Evolutionary conservation across 2,888 invertebrate genomes (phyloP).

Genomic region (Drosophila melanosoma): DNA sequence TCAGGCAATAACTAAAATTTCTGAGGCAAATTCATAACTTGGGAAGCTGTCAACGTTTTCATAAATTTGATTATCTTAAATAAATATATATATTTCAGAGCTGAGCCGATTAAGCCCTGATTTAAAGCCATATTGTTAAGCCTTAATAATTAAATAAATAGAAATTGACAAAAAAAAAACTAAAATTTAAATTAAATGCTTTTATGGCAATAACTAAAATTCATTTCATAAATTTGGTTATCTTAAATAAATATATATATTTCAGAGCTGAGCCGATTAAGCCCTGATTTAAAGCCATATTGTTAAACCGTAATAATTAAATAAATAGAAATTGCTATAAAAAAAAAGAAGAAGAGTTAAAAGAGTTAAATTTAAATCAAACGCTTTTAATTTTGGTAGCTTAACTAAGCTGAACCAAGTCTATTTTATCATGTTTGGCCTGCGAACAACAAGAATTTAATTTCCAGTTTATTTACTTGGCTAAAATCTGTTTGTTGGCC

Average conservation of each 20-base stretch:
- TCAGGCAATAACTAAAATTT: not conserved
- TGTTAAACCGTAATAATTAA: not conserved
- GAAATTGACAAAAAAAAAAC: too few species aligned
- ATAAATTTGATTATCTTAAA: not conserved
- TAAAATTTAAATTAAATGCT: too few species aligned
- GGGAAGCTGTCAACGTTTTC: not conserved
- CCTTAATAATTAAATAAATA: not conserved
- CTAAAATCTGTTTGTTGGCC: constrained; percentile 28
- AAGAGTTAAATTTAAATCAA: not conserved
- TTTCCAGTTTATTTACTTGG: constrained; percentile 33
- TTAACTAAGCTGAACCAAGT: not conserved
- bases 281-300: not conserved
- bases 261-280: not conserved
- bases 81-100: not conserved
- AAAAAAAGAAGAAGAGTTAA: not conserved
- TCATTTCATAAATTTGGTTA: not conserved
- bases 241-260: too few species aligned
- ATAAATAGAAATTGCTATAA: not conserved
- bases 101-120: not conserved
- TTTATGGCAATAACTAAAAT: not conserved
- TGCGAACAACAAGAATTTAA: constrained; percentile 6
- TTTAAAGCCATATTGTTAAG: not conserved
- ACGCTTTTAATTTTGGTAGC: not conserved
- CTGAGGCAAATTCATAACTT: not conserved
- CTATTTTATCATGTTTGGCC: not conserved